phyloP scores from a whole-genome alignment of 2,888 invertebrate genomes.

The Caenorhabditis sp. region DNA sequence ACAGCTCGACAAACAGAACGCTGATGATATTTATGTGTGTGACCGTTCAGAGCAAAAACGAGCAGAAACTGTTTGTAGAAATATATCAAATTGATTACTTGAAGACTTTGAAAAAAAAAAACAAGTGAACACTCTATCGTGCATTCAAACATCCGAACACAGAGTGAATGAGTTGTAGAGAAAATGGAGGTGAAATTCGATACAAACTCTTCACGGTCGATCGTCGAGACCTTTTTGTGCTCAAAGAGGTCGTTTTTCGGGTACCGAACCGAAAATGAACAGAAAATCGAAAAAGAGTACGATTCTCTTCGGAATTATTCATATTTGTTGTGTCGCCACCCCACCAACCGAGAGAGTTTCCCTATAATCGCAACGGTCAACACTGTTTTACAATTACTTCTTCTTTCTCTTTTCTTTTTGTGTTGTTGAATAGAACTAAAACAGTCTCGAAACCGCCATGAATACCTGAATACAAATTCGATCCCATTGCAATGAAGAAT shows the following conservation, averaged over 20 bases:
- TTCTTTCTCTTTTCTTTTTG: not conserved
- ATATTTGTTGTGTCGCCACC: slow-evolving; percentile 59
- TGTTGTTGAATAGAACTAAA: not conserved
- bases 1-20: slow-evolving; percentile 60
- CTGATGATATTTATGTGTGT: slow-evolving; percentile 1
- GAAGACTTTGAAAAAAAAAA: too few relatives aligned
- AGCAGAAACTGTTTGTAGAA: not conserved
- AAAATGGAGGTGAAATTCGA: slow-evolving; percentile 46
- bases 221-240: slow-evolving; percentile 29
- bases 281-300: slow-evolving; percentile 43
- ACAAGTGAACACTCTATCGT: slow-evolving; percentile 5
- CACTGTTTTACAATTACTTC: slow-evolving; percentile 55
- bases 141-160: slow-evolving; percentile 40
- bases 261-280: slow-evolving; percentile 22
- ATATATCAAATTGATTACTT: not conserved
- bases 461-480: slow-evolving; percentile 50
- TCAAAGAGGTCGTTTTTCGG: slow-evolving; percentile 55
- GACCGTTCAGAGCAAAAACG: slow-evolving; percentile 59
- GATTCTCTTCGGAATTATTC: slow-evolving; percentile 45
- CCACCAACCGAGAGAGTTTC: slow-evolving; percentile 41
- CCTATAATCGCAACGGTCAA: slow-evolving; percentile 63
- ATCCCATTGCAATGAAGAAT: slow-evolving; percentile 53
- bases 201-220: slow-evolving; percentile 16
- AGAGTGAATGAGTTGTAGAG: slow-evolving; percentile 10
- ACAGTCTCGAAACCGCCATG: not conserved